Conservation (phyloP, 2,797 vertebrate species). For the Anabas testudineus region DNA sequence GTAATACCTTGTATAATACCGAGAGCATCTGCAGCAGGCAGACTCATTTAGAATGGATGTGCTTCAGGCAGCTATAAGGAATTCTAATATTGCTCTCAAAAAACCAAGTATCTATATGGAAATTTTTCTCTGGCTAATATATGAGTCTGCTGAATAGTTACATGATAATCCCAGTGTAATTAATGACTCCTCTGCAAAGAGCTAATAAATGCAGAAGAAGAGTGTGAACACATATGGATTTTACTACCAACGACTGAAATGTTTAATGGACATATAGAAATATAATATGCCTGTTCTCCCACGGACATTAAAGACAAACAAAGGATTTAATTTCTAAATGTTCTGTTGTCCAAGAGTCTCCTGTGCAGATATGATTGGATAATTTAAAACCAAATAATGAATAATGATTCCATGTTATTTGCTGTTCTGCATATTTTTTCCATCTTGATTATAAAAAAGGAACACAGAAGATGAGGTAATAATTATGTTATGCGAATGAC, state of each 20-base stretch:
- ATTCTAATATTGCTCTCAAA: constrained; percentile 72
- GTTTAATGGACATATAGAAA: constrained; percentile 50
- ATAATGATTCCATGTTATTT: too few species aligned
- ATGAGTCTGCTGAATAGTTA: constrained; percentile 52
- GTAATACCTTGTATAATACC: constrained; percentile 62
- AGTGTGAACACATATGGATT: constrained; percentile 59
- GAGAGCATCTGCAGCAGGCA: constrained; percentile 62
- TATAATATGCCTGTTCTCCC: constrained; percentile 36
- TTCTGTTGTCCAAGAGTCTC: not conserved
- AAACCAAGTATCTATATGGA: constrained; percentile 73
- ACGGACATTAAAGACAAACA: not conserved
- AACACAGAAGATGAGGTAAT: not conserved
- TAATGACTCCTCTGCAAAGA: constrained; percentile 60
- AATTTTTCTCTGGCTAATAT: constrained; percentile 57
- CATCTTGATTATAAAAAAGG: not conserved
- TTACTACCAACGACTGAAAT: constrained; percentile 55
- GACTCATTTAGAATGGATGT: constrained; percentile 73
- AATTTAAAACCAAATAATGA: not conserved
- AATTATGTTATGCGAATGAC: not conserved
- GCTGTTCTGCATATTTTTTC: too few species aligned
- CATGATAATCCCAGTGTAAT: constrained; percentile 75
- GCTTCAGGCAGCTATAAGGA: constrained; percentile 72
- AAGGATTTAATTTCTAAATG: not conserved
- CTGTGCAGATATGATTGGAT: not conserved
- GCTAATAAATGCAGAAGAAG: constrained; percentile 69